phyloP scores from a whole-genome alignment of 23 tunicate species.

The Aplidium turbinatum region DNA sequence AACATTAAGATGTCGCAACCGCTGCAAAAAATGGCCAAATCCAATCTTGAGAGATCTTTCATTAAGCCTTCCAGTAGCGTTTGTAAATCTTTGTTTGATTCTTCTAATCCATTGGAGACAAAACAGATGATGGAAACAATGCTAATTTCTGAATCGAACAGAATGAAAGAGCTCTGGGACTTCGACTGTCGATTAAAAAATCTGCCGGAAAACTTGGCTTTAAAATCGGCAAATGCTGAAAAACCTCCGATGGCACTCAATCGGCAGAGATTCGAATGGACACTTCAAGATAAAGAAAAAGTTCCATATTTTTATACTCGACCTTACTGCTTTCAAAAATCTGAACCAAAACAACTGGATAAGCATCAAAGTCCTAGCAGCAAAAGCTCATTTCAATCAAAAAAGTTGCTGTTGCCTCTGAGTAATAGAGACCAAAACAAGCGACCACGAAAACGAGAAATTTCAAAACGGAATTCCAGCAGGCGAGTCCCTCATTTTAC shows the following conservation, averaged over 20 bases:
- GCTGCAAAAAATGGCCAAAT: background rate
- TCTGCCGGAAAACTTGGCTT: background rate
- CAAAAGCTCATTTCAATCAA: too few relatives aligned
- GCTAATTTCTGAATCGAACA: background rate
- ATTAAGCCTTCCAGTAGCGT: slow-evolving; percentile 4
- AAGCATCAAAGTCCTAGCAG: too few relatives aligned
- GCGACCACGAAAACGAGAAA: background rate
- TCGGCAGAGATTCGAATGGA: slow-evolving; percentile 20
- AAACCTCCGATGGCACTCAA: background rate
- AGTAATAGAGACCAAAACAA: slow-evolving; percentile 16
- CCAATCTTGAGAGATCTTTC: background rate
- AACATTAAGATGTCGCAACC: background rate
- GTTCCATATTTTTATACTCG: slow-evolving; percentile 31
- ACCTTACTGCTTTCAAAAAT: slow-evolving; percentile 10
- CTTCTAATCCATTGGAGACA: slow-evolving; percentile 31
- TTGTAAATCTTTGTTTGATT: slow-evolving; percentile 17
- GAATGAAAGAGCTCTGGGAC: slow-evolving; percentile 11
- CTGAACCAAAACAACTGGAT: slow-evolving; percentile 17
- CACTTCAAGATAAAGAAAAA: background rate
- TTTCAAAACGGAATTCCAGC: background rate
- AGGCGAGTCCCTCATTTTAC: slow-evolving; percentile 5
- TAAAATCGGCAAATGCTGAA: background rate
- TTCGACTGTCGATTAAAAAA: slow-evolving; percentile 8
- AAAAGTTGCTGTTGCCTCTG: slow-evolving; percentile 20
- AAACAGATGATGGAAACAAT: slow-evolving; percentile 24